Conservation (phyloP, 2,113 vertebrate species). For the Petrocephalus microphthalmus region DNA sequence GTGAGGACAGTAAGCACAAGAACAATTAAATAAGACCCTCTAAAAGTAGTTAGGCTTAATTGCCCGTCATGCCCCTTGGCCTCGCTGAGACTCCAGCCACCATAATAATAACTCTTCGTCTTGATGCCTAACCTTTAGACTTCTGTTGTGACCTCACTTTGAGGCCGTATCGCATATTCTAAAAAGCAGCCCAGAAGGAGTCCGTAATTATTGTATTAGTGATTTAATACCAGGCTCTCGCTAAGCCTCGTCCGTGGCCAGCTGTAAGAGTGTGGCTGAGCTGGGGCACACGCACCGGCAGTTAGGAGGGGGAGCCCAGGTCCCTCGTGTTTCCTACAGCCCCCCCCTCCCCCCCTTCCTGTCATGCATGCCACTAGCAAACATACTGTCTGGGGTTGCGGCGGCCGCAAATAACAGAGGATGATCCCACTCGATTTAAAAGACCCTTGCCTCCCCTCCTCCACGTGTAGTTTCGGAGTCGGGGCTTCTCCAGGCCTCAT, state of each 20-base stretch:
- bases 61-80: not conserved
- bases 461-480: not conserved
- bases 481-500: too few species aligned
- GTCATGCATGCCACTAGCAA: not conserved
- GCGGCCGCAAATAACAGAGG: not conserved
- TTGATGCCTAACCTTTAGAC: conserved; percentile 2
- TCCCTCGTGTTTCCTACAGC: not conserved
- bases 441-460: not conserved
- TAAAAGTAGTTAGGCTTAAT: conserved; percentile 6
- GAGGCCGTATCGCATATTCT: not conserved
- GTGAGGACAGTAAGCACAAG: not conserved
- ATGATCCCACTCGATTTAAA: not conserved
- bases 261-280: not conserved
- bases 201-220: conserved; percentile 10
- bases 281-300: not conserved
- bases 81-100: not conserved
- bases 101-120: not conserved
- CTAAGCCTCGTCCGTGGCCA: not conserved
- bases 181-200: not conserved
- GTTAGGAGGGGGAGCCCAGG: not conserved
- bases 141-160: not conserved
- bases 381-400: not conserved
- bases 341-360: not conserved
- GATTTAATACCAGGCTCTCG: not conserved
- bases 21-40: not conserved